Conservation (phyloP, 2,888 invertebrate genomes). For the Bombylius discolor region DNA sequence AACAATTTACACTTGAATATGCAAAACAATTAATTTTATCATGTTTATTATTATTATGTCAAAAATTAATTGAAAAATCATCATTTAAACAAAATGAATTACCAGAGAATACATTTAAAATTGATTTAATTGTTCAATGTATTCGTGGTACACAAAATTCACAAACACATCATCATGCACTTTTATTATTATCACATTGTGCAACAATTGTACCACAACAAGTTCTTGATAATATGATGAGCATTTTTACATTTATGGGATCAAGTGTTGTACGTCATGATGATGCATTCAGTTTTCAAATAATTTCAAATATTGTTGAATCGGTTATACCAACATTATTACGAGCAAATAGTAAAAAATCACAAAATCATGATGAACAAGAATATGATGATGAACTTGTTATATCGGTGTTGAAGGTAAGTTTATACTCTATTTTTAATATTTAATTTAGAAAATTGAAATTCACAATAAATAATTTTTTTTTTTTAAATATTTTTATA, state of each 20-base stretch:
- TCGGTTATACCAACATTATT: conserved; percentile 78
- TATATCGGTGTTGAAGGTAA: conserved; percentile 60
- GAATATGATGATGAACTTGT: conserved; percentile 38
- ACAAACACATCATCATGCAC: conserved; percentile 88
- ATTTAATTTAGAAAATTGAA: too few relatives aligned
- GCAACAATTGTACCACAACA: conserved; percentile 67
- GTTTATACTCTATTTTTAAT: too few relatives aligned
- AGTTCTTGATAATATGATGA: conserved; percentile 87
- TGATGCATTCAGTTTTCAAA: conserved; percentile 88
- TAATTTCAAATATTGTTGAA: conserved; percentile 79
- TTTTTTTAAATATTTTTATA: conserved; percentile 42
- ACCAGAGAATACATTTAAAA: conserved; percentile 35
- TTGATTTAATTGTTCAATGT: conserved; percentile 57
- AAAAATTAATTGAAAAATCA: conserved; percentile 37
- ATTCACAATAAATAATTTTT: too few relatives aligned
- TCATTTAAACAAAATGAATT: conserved; percentile 25
- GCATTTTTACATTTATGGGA: conserved; percentile 97
- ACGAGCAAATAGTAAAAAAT: conserved; percentile 29
- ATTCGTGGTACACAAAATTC: conserved; percentile 84
- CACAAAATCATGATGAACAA: conserved; percentile 10
- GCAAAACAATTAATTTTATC: conserved; percentile 76
- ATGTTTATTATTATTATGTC: conserved; percentile 57
- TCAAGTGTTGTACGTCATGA: conserved; percentile 84
- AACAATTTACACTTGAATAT: conserved; percentile 73
- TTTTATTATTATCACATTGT: conserved; percentile 67